These are phyloP conservation scores for Drosophila repletoides DNA, from an alignment of 1,140 invertebrate genomes.

Conservation along the genomic window DNA sequence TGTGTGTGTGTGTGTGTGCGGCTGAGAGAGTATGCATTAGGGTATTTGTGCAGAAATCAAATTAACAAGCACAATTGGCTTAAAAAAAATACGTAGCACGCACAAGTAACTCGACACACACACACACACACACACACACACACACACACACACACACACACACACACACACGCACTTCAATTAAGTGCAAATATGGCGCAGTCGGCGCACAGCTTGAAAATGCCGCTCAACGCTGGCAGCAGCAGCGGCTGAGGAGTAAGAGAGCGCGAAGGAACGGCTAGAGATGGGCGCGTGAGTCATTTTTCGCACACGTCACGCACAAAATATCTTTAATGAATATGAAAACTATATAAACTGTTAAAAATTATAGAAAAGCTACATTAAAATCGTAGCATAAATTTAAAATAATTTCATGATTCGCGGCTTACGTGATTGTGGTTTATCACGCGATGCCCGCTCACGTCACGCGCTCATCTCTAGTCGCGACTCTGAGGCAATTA, in stretches of 20 bases:
- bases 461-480: no score
- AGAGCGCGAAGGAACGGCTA: neutral
- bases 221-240: conserved; percentile 34
- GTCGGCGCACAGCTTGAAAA: conserved; percentile 64
- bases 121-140: conserved; percentile 11
- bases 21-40: conserved; percentile 13
- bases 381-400: no score
- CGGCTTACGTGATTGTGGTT: no score
- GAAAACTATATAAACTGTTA: no score
- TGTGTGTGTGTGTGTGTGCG: conserved; percentile 1
- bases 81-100: conserved; percentile 58
- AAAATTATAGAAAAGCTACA: no score
- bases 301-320: no score
- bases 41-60: conserved; percentile 60
- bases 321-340: no score
- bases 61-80: conserved; percentile 79
- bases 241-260: neutral
- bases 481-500: conserved; percentile 69
- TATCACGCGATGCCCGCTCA: no score
- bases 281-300: neutral
- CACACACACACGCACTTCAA: conserved; percentile 60
- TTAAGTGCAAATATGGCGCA: conserved; percentile 78
- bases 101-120: conserved; percentile 55
- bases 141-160: conserved; percentile 21
- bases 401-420: no score